These are phyloP conservation scores for Aepyceros melampus DNA, from an alignment of 2,113 vertebrate species.

Conservation along the genomic window DNA sequence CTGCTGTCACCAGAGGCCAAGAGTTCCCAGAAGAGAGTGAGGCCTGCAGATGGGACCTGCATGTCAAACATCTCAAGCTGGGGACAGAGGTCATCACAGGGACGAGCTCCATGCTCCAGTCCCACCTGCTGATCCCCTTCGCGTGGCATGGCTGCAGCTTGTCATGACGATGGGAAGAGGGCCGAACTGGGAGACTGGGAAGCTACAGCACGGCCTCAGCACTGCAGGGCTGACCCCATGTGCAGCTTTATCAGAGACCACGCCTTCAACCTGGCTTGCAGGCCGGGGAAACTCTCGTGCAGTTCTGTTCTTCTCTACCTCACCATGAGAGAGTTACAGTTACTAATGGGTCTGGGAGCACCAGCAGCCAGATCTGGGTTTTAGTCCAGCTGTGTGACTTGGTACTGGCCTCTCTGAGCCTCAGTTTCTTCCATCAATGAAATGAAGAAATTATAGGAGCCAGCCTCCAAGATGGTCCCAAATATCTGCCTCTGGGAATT, in stretches of 20 bases:
- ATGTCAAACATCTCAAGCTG: not conserved
- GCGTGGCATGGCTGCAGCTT: fast-evolving
- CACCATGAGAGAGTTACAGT: not conserved
- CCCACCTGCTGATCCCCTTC: not conserved
- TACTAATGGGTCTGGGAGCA: not conserved
- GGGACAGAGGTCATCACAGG: not conserved
- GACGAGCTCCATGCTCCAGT: not conserved
- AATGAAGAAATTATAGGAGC: fast-evolving
- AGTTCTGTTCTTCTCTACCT: not conserved
- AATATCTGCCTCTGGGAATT: fast-evolving
- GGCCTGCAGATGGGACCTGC: not conserved
- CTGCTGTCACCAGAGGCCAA: not conserved
- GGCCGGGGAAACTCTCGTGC: not conserved
- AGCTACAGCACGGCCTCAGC: not conserved
- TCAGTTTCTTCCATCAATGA: not conserved
- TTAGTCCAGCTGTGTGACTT: not conserved
- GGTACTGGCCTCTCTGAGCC: too few relatives aligned
- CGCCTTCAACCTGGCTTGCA: not conserved
- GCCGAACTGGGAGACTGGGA: too few relatives aligned
- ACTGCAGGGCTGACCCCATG: not conserved
- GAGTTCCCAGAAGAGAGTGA: not conserved
- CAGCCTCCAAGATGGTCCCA: not conserved
- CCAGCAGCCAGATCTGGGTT: not conserved
- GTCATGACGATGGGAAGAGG: not conserved
- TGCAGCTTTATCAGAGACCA: not conserved